Conservation (phyloP, 2,797 vertebrate genomes). For the Chiroxiphia lanceolata region DNA sequence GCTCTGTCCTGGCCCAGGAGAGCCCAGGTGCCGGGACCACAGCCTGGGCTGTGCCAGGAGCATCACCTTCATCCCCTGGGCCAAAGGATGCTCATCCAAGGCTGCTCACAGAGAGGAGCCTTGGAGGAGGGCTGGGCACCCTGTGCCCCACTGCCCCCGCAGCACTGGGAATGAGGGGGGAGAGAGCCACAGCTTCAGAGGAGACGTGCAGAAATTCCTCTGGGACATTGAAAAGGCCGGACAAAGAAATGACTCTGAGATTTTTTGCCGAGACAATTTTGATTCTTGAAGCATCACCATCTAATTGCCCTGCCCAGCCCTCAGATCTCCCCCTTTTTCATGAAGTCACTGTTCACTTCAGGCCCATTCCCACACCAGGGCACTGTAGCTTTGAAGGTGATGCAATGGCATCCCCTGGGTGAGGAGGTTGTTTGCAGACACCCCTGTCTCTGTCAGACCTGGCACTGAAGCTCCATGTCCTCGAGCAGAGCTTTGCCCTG, state of each 20-base stretch:
- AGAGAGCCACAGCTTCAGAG: background rate
- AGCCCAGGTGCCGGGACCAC: background rate
- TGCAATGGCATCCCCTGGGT: background rate
- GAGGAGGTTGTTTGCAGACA: background rate
- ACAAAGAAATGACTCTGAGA: background rate
- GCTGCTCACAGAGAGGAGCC: background rate
- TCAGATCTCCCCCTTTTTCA: background rate
- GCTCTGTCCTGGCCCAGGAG: background rate
- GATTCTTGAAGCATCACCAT: background rate
- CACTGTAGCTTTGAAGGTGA: background rate
- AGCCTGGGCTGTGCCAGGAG: background rate
- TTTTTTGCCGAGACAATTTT: background rate
- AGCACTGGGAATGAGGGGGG: background rate
- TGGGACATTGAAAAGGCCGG: accelerated
- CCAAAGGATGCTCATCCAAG: background rate
- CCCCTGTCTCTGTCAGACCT: background rate
- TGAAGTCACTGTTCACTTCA: background rate
- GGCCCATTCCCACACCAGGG: background rate
- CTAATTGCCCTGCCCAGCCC: background rate
- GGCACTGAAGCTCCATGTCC: background rate
- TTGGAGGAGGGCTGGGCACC: background rate
- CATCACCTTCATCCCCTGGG: background rate
- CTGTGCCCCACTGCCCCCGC: background rate
- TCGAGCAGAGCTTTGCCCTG: background rate
- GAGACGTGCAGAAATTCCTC: background rate